phyloP scores from a whole-genome alignment of 2,888 invertebrate species.

The Crepidodera aurea region DNA sequence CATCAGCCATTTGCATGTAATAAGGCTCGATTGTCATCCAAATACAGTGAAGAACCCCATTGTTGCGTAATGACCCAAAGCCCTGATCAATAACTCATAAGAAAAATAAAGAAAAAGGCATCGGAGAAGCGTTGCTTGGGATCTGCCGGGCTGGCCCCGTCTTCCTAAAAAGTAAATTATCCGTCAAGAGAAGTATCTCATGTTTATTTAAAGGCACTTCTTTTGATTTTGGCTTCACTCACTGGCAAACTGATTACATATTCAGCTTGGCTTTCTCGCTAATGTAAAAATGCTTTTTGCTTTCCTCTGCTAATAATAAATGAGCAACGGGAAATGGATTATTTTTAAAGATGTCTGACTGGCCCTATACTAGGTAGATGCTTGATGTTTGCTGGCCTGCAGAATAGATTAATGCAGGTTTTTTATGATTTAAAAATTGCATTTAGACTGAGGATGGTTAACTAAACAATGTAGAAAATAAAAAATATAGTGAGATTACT shows the following conservation, averaged over 20 bases:
- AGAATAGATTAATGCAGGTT: no score
- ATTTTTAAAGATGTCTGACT: constrained; percentile 41
- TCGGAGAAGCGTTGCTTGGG: constrained; percentile 1
- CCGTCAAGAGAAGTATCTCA: constrained; percentile 47
- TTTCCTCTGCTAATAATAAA: constrained; percentile 56
- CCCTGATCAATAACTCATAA: constrained; percentile 37
- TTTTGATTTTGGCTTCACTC: constrained; percentile 53
- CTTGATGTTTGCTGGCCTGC: neutral
- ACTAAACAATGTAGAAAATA: no score
- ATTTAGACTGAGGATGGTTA: no score
- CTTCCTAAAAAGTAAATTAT: constrained; percentile 49
- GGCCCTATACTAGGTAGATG: neutral
- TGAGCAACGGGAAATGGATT: constrained; percentile 46
- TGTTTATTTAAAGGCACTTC: constrained; percentile 54
- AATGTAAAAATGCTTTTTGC: constrained; percentile 57
- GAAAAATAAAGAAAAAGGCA: constrained; percentile 28
- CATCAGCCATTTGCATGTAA: constrained; percentile 7
- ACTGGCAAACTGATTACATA: constrained; percentile 53
- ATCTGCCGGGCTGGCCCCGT: constrained; percentile 27
- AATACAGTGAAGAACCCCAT: constrained; percentile 26
- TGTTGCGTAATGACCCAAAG: constrained; percentile 32
- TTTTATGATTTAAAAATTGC: no score
- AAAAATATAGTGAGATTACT: no score
- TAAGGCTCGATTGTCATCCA: neutral
- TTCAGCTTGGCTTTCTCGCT: constrained; percentile 54